These are phyloP conservation scores for Alauda arvensis DNA, from an alignment of 2,797 vertebrate genomes.

Conservation along the genomic window DNA sequence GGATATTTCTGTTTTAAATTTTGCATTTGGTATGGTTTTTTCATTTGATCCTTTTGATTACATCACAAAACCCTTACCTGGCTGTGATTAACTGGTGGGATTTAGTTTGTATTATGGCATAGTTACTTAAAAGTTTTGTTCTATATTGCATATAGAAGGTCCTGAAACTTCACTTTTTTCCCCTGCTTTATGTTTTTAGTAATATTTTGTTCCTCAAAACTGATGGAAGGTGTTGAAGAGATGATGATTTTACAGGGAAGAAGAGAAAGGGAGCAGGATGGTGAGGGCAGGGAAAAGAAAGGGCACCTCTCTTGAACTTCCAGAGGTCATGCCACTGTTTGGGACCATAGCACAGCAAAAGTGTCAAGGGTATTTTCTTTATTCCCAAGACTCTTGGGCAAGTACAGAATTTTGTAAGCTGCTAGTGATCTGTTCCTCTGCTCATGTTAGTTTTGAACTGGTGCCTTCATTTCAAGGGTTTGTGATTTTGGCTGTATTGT, in stretches of 20 bases:
- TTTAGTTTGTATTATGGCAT: background rate
- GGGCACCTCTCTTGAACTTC: background rate
- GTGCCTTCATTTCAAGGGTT: background rate
- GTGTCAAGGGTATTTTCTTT: background rate
- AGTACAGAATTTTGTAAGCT: background rate
- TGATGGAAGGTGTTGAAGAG: background rate
- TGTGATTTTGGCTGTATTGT: background rate
- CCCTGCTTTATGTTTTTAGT: background rate
- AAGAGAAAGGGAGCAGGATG: fast-evolving
- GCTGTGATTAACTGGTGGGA: background rate
- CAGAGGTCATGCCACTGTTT: background rate
- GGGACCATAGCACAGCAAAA: background rate
- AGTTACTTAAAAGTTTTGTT: background rate
- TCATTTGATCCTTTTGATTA: background rate
- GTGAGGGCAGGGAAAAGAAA: background rate
- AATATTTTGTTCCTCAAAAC: background rate
- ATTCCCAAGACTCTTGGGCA: background rate
- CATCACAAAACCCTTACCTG: background rate
- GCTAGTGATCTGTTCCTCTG: background rate
- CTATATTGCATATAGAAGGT: background rate
- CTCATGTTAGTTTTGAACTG: background rate
- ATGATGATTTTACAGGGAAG: background rate
- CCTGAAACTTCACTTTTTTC: background rate
- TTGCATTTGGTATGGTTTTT: background rate
- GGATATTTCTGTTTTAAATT: background rate